A percentile compares a stretch with the other conserved stretches of the same genome.
phyloP scores from a whole-genome alignment of 2,113 vertebrate genomes.

The Strix aluco region DNA sequence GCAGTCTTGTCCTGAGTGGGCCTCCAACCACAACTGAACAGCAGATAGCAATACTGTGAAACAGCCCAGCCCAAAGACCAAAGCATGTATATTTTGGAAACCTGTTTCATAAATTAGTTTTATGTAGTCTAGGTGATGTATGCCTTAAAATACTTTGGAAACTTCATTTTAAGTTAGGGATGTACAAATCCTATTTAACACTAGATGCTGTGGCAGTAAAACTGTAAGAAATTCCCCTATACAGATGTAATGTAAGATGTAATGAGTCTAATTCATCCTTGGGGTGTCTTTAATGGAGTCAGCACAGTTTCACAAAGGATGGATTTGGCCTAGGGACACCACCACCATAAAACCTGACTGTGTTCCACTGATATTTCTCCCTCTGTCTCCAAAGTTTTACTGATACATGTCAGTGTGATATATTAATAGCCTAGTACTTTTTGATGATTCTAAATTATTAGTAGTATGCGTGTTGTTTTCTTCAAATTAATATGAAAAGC shows the following conservation, averaged over 20 bases:
- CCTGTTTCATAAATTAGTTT: not conserved
- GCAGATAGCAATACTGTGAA: not conserved
- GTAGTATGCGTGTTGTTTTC: not conserved
- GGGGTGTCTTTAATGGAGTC: slow-evolving; percentile 29
- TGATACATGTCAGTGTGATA: not conserved
- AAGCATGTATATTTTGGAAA: not conserved
- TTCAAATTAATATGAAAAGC: not conserved
- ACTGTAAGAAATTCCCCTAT: not conserved
- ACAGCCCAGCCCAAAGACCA: not conserved
- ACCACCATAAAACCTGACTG: not conserved
- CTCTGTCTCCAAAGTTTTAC: not conserved
- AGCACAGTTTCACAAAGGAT: not conserved
- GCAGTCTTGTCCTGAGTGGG: not conserved
- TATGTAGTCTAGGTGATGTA: not conserved
- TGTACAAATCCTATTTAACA: not conserved
- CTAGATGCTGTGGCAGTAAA: not conserved
- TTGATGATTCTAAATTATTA: not conserved
- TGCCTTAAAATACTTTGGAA: slow-evolving; percentile 14
- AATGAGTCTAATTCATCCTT: slow-evolving; percentile 33
- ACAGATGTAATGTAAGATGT: slow-evolving; percentile 12
- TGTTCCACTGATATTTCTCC: not conserved
- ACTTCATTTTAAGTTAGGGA: not conserved
- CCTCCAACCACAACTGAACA: not conserved
- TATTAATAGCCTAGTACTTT: not conserved
- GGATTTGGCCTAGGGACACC: slow-evolving; percentile 14